Evolutionary conservation across 2,797 vertebrate genomes (phyloP), one percentile per base, ranked within the genome.

Genomic region (Mormyrus proboscirostris): DNA sequence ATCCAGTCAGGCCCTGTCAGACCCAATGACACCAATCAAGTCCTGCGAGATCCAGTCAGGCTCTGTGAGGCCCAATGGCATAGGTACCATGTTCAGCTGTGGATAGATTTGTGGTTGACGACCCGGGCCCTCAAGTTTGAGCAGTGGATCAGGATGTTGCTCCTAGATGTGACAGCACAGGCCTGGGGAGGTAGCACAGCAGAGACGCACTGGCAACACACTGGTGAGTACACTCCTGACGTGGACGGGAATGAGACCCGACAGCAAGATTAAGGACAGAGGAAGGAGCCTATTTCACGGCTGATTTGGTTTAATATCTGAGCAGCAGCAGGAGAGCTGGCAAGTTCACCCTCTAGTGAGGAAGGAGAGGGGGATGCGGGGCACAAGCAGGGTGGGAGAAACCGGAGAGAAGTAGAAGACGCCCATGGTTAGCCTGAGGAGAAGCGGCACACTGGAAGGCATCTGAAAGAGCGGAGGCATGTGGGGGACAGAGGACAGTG

Each of bases 251-350:
- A 94, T 94, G 93, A 95, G 94, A 94, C 94, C 93, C 93, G 93
- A 93, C 94, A 93, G 94, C 93, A 92, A 91, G 91, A 92, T 94
- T 94, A 94, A 94, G 94, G 94, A 94, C 91, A 91, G 93, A 95
- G 95, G 93, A 94, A 94, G 93, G 93, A 96, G 94, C 95, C 95
- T 95, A 96, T 96, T 96, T 96, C 95, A 96, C 95, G 95, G 94
- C 94, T 95, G 95, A 96, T 96, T 96, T 95, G 94, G 94, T 95
- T 94, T 95, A 94, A 95, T 95, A 95, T 94, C 93, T 93, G 91
- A 93, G 95, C 93, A 94, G 93, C 93, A 93, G 93, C 93, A 92
- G 91, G 88, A 91, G 91, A 92, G 92, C 83, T 84, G 89, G 90
- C 88, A 90, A 90, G 89, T 89, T 73, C n/a, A 59, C 38, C 62